These are phyloP conservation scores for Dinomys branickii DNA, from an alignment of 2,113 vertebrate species.

Conservation along the genomic window DNA sequence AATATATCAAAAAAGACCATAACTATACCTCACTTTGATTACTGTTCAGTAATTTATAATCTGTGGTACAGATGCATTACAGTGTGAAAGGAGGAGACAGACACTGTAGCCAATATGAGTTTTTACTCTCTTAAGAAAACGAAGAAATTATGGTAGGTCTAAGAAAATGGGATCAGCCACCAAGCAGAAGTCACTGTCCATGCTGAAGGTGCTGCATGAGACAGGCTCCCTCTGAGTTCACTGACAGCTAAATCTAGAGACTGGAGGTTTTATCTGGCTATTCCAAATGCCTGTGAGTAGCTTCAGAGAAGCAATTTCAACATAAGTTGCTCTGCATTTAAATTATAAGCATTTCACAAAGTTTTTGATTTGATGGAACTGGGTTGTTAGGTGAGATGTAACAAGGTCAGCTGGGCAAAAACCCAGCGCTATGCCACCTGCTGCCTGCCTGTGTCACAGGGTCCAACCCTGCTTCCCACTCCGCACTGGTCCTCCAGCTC, in stretches of 20 bases:
- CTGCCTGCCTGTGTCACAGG: background rate
- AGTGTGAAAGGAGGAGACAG: background rate
- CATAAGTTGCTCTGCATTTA: constrained; percentile 21
- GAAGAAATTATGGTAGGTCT: background rate
- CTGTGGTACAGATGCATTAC: background rate
- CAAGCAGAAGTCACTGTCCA: background rate
- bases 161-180: background rate
- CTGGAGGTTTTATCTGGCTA: constrained; percentile 40
- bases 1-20: background rate
- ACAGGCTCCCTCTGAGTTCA: background rate
- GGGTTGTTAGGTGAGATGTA: background rate
- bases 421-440: background rate
- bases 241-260: background rate
- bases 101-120: background rate
- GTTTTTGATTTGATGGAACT: background rate
- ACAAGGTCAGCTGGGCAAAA: background rate
- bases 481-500: background rate
- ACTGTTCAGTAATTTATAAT: constrained; percentile 1
- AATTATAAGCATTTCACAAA: background rate
- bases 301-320: constrained; percentile 36
- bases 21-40: constrained; percentile 16
- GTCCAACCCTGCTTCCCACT: background rate
- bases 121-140: constrained; percentile 15
- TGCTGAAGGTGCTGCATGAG: background rate
- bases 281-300: background rate